Evolutionary conservation across 2,888 invertebrate species (phyloP).

Genomic region (Boloria selene): DNA sequence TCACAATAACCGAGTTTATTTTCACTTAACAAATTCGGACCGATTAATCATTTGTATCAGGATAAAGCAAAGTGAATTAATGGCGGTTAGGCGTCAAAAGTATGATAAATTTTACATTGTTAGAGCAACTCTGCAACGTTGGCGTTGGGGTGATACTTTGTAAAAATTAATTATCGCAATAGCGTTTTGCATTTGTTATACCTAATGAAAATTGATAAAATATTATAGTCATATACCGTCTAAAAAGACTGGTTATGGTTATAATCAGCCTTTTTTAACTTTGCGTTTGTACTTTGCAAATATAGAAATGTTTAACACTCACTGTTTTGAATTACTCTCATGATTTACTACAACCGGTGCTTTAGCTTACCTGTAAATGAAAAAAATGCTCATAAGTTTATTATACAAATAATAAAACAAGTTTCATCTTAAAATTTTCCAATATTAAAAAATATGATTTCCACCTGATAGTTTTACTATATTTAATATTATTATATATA

Average conservation of each 20-base stretch:
- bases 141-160: neutral
- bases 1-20: constrained; percentile 7
- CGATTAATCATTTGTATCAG: constrained; percentile 20
- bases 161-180: constrained; percentile 10
- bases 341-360: constrained; percentile 10
- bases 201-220: neutral
- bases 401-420: neutral
- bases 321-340: constrained; percentile 17
- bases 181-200: neutral
- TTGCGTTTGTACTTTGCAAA: too few relatives aligned
- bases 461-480: neutral
- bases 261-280: too few relatives aligned
- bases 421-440: too few relatives aligned
- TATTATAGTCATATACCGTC: too few relatives aligned
- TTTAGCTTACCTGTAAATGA: constrained; percentile 20
- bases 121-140: constrained; percentile 4
- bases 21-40: constrained; percentile 13
- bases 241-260: too few relatives aligned
- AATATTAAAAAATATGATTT: neutral
- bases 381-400: constrained; percentile 5
- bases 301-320: constrained; percentile 14
- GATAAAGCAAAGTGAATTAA: constrained; percentile 18
- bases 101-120: constrained; percentile 24
- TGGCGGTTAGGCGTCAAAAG: constrained; percentile 17
- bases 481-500: neutral